These are phyloP conservation scores for Potamilus streckersoni DNA, from an alignment of 1,140 invertebrate genomes.

Conservation along the genomic window DNA sequence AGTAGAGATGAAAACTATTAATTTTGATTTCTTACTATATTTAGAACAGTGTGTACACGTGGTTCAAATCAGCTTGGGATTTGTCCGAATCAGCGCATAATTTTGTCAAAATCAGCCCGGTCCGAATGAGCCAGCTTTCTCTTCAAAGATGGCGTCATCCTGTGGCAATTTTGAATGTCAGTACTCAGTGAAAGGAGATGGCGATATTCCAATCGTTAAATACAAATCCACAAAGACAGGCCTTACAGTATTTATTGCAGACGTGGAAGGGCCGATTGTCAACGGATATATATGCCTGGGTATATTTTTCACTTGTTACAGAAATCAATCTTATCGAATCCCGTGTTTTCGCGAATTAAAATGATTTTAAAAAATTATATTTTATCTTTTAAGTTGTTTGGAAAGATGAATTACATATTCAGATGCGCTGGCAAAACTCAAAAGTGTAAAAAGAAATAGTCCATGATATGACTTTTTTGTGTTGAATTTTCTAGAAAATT, in stretches of 20 bases:
- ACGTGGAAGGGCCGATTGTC: conserved; percentile 87
- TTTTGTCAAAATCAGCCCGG: too few relatives aligned
- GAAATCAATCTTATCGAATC: neutral
- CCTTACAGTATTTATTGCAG: conserved; percentile 82
- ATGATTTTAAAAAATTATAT: neutral
- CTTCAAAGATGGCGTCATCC: conserved; percentile 31
- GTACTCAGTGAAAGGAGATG: conserved; percentile 54
- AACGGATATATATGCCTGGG: conserved; percentile 88
- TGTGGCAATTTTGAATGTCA: conserved; percentile 42
- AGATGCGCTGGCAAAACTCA: neutral
- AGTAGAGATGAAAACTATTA: too few relatives aligned
- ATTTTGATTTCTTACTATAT: too few relatives aligned
- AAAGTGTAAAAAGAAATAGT: too few relatives aligned
- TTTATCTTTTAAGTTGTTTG: neutral
- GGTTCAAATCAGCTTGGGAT: too few relatives aligned
- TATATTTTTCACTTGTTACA: conserved; percentile 68
- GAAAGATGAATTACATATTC: neutral
- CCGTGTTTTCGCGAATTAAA: neutral
- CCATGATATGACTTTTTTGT: neutral
- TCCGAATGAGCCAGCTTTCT: too few relatives aligned
- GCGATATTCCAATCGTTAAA: conserved; percentile 79
- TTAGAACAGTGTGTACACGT: too few relatives aligned
- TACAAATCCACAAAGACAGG: conserved; percentile 84
- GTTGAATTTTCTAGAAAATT: neutral
- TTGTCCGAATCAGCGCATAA: too few relatives aligned